Evolutionary conservation across 2,113 vertebrate species (phyloP).

Genomic region (Thunnus maccoyii): DNA sequence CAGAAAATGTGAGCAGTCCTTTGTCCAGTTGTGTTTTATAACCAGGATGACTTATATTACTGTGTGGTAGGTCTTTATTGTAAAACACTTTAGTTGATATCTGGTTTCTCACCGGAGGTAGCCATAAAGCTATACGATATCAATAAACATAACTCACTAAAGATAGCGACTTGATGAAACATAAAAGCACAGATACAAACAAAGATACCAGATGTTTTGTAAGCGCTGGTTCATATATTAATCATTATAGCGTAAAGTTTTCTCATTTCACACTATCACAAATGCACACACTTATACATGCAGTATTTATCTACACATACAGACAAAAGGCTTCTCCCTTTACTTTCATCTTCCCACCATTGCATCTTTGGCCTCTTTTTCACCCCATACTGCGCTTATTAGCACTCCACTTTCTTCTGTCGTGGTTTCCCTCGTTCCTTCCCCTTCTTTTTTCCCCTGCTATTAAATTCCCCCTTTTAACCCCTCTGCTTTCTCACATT

Average conservation of each 20-base stretch:
- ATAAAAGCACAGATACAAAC: background rate
- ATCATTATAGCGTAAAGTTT: conserved; percentile 17
- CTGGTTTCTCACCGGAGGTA: background rate
- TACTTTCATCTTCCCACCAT: conserved; percentile 68
- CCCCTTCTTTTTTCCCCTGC: conserved; percentile 8
- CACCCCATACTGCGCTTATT: conserved; percentile 54
- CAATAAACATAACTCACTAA: conserved; percentile 5
- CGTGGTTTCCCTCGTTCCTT: conserved; percentile 9
- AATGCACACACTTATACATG: conserved; percentile 16
- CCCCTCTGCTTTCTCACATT: conserved; percentile 15
- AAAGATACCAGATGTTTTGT: conserved; percentile 14
- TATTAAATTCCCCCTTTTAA: conserved; percentile 14
- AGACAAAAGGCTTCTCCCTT: conserved; percentile 24
- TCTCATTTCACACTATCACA: conserved; percentile 10
- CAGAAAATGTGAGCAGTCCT: background rate
- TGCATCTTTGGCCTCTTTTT: conserved; percentile 59
- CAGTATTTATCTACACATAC: conserved; percentile 29
- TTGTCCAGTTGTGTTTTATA: background rate
- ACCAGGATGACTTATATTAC: background rate
- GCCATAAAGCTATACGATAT: conserved; percentile 3
- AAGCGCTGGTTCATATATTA: conserved; percentile 21
- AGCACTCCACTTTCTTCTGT: conserved; percentile 36
- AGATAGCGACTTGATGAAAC: background rate
- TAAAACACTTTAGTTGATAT: conserved; percentile 6
- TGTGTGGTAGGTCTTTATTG: background rate